Percentiles rank a stretch among this genome's conserved stretches.
phyloP scores from a whole-genome alignment of 2,113 vertebrate species.

The Meriones unguiculatus region DNA sequence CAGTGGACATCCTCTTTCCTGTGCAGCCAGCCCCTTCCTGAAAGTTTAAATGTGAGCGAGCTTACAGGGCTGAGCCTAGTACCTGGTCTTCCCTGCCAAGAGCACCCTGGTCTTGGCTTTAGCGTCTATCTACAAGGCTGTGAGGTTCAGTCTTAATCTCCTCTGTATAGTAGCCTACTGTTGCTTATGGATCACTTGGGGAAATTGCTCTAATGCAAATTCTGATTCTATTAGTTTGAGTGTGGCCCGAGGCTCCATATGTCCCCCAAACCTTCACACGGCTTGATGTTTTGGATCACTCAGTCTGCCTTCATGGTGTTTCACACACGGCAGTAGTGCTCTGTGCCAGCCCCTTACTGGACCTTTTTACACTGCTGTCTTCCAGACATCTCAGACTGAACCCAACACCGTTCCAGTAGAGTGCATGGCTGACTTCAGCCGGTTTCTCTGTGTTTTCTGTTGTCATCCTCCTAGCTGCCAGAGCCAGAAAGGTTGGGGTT shows the following conservation, averaged over 20 bases:
- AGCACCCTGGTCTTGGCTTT: constrained; percentile 1
- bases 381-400: not conserved
- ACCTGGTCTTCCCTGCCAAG: not conserved
- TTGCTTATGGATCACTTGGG: not conserved
- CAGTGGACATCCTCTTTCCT: not conserved
- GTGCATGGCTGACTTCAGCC: not conserved
- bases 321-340: not conserved
- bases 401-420: not conserved
- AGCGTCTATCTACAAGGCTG: not conserved
- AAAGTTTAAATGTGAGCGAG: not conserved
- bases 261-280: not conserved
- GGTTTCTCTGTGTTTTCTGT: not conserved
- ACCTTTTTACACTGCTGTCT: not conserved
- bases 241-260: not conserved
- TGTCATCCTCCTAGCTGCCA: not conserved
- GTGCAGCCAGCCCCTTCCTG: not conserved
- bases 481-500: constrained; percentile 23
- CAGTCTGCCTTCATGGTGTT: not conserved
- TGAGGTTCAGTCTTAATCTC: not conserved
- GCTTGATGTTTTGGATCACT: not conserved
- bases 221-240: not conserved
- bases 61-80: not conserved
- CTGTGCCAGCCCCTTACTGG: not conserved
- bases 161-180: not conserved
- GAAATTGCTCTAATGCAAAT: not conserved